phyloP scores from a whole-genome alignment of 2,888 invertebrate genomes.

The Tholera decimalis region DNA sequence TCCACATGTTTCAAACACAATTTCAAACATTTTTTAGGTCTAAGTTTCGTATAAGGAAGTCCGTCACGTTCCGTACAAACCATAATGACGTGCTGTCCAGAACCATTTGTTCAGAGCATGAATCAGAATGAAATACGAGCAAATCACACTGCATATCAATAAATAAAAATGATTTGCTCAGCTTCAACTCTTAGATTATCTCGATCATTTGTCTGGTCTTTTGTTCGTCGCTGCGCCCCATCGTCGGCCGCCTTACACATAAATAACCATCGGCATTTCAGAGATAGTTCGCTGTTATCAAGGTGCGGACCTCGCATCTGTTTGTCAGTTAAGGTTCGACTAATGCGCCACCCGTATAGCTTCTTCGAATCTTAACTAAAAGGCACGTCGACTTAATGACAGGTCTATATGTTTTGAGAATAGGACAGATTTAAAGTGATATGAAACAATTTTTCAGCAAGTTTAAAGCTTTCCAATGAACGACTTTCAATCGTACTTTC shows the following conservation, averaged over 20 bases:
- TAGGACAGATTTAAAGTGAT: slow-evolving; percentile 30
- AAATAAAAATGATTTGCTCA: slow-evolving; percentile 69
- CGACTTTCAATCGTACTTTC: background rate
- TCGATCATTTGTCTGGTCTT: slow-evolving; percentile 88
- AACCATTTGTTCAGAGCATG: background rate
- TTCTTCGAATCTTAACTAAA: slow-evolving; percentile 71
- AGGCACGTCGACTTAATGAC: slow-evolving; percentile 70
- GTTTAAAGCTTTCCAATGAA: background rate
- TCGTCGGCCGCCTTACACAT: slow-evolving; percentile 81
- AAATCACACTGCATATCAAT: slow-evolving; percentile 57
- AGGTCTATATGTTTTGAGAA: slow-evolving; percentile 69
- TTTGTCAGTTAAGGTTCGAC: slow-evolving; percentile 83
- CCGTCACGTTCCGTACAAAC: background rate
- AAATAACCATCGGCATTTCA: slow-evolving; percentile 88
- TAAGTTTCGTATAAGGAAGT: background rate
- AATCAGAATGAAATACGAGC: slow-evolving; percentile 30
- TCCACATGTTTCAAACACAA: background rate
- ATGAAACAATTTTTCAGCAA: background rate
- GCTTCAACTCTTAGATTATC: slow-evolving; percentile 82
- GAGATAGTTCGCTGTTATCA: slow-evolving; percentile 87
- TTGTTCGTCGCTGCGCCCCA: slow-evolving; percentile 81
- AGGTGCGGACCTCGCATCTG: slow-evolving; percentile 83
- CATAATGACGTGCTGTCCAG: background rate
- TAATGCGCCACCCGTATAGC: slow-evolving; percentile 86
- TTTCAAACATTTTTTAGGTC: background rate